These are phyloP conservation scores for Bothrops alternatus DNA, from an alignment of 2,797 vertebrate genomes.

Conservation along the genomic window DNA sequence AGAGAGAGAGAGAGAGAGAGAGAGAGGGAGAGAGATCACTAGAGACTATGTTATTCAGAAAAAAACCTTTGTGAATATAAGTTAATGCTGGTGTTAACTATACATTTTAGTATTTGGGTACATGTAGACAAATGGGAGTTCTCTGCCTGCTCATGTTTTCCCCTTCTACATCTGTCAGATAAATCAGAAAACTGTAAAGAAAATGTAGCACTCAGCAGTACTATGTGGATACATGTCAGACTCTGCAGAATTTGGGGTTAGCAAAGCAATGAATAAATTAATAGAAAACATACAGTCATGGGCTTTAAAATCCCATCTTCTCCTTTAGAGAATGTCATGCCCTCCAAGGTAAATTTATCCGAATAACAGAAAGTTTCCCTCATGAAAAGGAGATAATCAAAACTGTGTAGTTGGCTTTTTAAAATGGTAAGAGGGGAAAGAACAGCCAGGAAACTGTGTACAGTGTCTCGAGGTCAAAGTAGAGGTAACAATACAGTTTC, in stretches of 20 bases:
- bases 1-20: neutral
- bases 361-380: conserved; percentile 32
- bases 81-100: conserved; percentile 25
- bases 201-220: conserved; percentile 39
- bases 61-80: conserved; percentile 33
- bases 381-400: neutral
- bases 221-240: conserved; percentile 46
- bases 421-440: neutral
- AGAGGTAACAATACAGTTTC: neutral
- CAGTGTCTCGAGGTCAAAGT: neutral
- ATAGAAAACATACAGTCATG: conserved; percentile 36
- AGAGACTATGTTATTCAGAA: conserved; percentile 29
- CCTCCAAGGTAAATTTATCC: conserved; percentile 43
- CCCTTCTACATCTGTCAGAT: conserved; percentile 31
- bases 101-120: conserved; percentile 29
- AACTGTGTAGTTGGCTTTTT: neutral
- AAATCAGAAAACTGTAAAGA: conserved; percentile 38
- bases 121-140: conserved; percentile 22
- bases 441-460: neutral
- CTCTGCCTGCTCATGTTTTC: conserved; percentile 22
- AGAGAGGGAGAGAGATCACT: neutral
- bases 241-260: conserved; percentile 43
- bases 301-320: conserved; percentile 35
- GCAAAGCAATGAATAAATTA: conserved; percentile 59
- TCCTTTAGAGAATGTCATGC: conserved; percentile 48